Conservation (phyloP, 2,888 invertebrate genomes). For the Tiliacea citrago region DNA sequence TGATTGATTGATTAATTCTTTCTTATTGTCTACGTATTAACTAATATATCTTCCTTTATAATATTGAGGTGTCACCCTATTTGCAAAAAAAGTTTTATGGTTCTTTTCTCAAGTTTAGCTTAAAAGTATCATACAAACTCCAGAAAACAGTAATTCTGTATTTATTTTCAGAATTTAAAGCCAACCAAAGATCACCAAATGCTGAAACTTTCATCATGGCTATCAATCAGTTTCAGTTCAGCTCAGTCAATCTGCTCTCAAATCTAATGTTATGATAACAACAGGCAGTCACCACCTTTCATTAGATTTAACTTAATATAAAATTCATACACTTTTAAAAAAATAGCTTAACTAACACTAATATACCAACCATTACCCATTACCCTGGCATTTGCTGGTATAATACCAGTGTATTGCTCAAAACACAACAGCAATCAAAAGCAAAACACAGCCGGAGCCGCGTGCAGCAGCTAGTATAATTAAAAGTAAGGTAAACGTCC, state of each 20-base stretch:
- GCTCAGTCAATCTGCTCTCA: no score
- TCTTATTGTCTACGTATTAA: neutral
- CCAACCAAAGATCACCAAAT: neutral
- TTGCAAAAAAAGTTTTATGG: neutral
- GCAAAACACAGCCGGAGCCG: constrained; percentile 38
- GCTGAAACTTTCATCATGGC: neutral
- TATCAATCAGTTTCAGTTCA: no score
- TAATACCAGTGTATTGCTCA: constrained; percentile 34
- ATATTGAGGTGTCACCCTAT: neutral
- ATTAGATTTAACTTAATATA: neutral
- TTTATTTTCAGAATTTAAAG: neutral
- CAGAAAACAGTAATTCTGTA: neutral
- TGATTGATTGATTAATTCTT: no score
- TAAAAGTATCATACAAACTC: neutral
- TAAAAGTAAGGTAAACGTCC: constrained; percentile 64
- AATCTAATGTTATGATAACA: no score
- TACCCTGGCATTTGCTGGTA: neutral
- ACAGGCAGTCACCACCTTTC: neutral
- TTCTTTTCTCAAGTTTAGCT: neutral
- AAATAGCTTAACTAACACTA: neutral
- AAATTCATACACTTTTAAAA: neutral
- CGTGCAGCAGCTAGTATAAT: constrained; percentile 59
- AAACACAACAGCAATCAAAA: constrained; percentile 22
- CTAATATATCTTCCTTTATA: neutral
- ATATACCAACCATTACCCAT: neutral